phyloP scores from a whole-genome alignment of 2,797 vertebrate genomes.

The Mormyrops attenuatus region DNA sequence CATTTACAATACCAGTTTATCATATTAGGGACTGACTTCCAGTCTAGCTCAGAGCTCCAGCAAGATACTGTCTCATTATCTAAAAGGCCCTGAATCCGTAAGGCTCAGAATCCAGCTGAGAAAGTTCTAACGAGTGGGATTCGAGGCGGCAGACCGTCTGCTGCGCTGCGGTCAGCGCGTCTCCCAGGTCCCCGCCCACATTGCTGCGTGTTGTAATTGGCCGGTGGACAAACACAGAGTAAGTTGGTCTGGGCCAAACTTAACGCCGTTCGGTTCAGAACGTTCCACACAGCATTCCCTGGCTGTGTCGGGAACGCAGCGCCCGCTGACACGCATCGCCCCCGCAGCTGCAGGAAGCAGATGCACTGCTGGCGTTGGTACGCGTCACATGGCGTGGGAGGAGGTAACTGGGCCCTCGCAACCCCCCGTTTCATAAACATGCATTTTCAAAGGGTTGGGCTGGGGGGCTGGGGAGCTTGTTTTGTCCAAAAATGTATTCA shows the following conservation, averaged over 20 bases:
- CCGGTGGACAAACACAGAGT: background rate
- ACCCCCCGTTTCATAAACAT: background rate
- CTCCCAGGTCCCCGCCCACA: background rate
- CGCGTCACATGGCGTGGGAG: background rate
- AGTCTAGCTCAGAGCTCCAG: background rate
- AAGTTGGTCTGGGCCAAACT: background rate
- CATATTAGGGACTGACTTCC: background rate
- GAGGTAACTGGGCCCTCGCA: background rate
- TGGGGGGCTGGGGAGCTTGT: background rate
- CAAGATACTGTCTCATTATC: background rate
- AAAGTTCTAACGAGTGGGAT: background rate
- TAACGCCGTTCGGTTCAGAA: background rate
- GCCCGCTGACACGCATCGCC: background rate
- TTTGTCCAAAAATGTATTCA: background rate
- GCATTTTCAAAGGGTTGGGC: background rate
- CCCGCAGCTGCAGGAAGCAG: background rate
- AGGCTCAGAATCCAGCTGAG: background rate
- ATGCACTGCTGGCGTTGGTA: background rate
- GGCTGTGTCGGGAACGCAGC: background rate
- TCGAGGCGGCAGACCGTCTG: background rate
- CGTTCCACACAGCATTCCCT: background rate
- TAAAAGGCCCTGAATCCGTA: background rate
- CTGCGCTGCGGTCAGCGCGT: background rate
- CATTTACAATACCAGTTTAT: background rate
- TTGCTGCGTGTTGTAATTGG: background rate